Evolutionary conservation across 2,888 invertebrate genomes (phyloP), one percentile per base, ranked within the genome.

Genomic region (Drosophila algonquin): DNA sequence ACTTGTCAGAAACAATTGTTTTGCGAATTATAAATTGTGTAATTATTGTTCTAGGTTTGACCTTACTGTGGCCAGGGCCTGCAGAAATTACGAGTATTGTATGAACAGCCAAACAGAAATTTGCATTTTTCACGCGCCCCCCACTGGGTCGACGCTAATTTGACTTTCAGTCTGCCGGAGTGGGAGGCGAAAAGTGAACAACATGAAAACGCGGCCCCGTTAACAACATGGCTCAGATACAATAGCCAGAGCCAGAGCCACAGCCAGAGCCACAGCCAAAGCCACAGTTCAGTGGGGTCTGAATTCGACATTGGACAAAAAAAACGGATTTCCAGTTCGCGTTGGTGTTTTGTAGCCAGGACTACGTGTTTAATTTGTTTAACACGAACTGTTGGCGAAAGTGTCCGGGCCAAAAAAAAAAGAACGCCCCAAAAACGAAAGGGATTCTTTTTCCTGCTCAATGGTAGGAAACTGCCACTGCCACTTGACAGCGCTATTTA

Each of bases 1-100:
- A 65, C 51, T 73, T 82, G 82, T 82, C 82, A 86, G 69, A 87
- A 86, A 86, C 82, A 82, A 82, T 82, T 82, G 88, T 86, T 82
- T 75, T 86, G 73, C 67, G 73, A 73, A 81, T 79, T 69, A 86
- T 74, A 76, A 82, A 82, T 87, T 87, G 88, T 83, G 75, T 77
- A 87, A 82, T 86, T 86, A 77, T 74, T 69, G 75, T 69, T 67
- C 67, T 69, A 21, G 72, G 72, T 62, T 61, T 86, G 82, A 87
- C 82, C 88, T 82, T 82, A 72, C 65, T n/a, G 51, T 69, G 67
- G 53, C 53, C 65, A 48, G 53, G 63, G 48, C 57, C 47, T 51
- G 48, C 67, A 32, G 52, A 71, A 80, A 78, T 67, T 75, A 5
- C 35, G 35, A 12, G 12, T 1, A 24, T 24, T 24, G 24, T 24